Evolutionary conservation across 2,888 invertebrate species (phyloP).

Genomic region (Lagria hirta): DNA sequence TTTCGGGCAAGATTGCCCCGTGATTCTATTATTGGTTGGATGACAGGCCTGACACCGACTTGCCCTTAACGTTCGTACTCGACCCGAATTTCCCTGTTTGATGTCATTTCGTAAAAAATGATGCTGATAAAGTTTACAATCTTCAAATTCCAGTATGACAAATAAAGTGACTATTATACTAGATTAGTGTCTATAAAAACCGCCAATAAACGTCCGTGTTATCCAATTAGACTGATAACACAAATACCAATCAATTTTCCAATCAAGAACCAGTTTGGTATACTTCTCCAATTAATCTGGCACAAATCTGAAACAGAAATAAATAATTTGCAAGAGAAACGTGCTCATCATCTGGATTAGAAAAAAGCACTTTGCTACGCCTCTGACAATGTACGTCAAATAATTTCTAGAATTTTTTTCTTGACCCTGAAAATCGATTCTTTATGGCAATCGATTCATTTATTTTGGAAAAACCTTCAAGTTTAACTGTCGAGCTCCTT

Average conservation of each 20-base stretch:
- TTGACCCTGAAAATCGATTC: constrained; percentile 28
- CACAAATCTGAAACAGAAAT: constrained; percentile 14
- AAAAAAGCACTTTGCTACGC: constrained; percentile 10
- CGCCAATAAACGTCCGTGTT: constrained; percentile 6
- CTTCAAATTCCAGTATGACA: constrained; percentile 51
- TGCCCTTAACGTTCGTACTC: constrained; percentile 39
- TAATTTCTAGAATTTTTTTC: constrained; percentile 24
- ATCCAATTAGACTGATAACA: too few relatives aligned
- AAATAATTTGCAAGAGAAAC: constrained; percentile 1
- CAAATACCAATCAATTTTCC: background rate
- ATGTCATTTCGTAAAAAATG: constrained; percentile 44
- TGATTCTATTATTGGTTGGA: constrained; percentile 48
- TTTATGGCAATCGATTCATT: constrained; percentile 18
- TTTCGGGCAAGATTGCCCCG: constrained; percentile 55
- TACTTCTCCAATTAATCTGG: too few relatives aligned
- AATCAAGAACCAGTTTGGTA: constrained; percentile 9
- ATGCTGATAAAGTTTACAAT: constrained; percentile 39
- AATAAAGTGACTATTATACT: constrained; percentile 13
- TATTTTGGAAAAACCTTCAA: constrained; percentile 10
- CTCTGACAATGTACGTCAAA: constrained; percentile 26
- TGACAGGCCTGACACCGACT: constrained; percentile 46
- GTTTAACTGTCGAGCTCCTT: too few relatives aligned
- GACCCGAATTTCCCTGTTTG: constrained; percentile 31
- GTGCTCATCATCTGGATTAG: background rate
- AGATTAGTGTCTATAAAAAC: constrained; percentile 11